These are phyloP conservation scores for Callorhinus ursinus DNA, from an alignment of 2,113 vertebrate species.

Conservation along the genomic window DNA sequence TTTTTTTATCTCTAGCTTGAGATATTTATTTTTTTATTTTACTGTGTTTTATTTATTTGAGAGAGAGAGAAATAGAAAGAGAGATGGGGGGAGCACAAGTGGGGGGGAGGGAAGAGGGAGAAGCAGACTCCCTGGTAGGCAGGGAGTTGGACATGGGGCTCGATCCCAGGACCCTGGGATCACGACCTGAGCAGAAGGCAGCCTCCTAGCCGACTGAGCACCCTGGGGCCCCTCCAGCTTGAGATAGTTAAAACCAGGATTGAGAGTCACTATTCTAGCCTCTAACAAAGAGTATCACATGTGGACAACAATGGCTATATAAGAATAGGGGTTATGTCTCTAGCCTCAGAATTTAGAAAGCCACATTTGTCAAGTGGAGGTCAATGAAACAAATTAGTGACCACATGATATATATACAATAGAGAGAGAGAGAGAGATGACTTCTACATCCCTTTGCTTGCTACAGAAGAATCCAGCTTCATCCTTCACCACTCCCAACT, in stretches of 20 bases:
- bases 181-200: neutral
- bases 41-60: neutral
- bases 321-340: neutral
- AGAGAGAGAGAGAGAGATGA: neutral
- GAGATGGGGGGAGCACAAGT: neutral
- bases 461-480: neutral
- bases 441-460: neutral
- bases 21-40: neutral
- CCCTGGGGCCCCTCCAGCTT: neutral
- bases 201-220: neutral
- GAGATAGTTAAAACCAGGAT: neutral
- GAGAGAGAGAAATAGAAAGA: neutral
- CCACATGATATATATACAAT: no score
- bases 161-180: neutral
- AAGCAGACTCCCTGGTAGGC: neutral
- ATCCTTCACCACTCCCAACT: neutral
- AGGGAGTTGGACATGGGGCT: neutral
- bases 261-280: neutral
- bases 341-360: neutral
- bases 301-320: neutral
- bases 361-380: neutral
- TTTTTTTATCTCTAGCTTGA: neutral
- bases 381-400: neutral
- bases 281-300: neutral
- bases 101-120: neutral